Evolutionary conservation across 2,113 vertebrate genomes (phyloP).

Genomic region (Tenrec ecaudatus): DNA sequence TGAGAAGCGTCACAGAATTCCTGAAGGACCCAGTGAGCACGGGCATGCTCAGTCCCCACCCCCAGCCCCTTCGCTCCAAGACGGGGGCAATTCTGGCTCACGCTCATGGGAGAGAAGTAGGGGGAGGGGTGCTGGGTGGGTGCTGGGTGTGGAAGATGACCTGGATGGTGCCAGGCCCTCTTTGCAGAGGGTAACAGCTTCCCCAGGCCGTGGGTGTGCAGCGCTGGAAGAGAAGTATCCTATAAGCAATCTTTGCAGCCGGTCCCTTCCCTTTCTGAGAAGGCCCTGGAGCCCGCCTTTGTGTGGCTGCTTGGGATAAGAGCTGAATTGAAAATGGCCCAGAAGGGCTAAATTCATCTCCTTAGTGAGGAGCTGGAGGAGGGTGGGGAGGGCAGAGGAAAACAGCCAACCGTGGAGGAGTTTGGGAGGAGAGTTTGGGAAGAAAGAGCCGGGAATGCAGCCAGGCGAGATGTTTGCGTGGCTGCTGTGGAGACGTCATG

Average conservation of each 20-base stretch:
- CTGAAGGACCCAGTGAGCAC: neutral
- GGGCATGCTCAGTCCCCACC: accelerated
- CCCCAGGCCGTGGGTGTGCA: neutral
- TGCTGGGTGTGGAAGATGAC: neutral
- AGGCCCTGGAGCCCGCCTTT: neutral
- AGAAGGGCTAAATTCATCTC: slow-evolving; percentile 11
- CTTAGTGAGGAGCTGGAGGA: neutral
- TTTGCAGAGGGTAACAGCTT: neutral
- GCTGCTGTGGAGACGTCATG: neutral
- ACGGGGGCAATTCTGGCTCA: neutral
- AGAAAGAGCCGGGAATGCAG: neutral
- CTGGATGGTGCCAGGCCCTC: neutral
- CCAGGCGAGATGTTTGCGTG: slow-evolving; percentile 28
- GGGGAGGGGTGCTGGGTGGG: neutral
- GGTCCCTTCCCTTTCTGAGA: neutral
- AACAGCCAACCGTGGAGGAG: neutral
- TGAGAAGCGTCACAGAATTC: neutral
- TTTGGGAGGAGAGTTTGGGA: neutral
- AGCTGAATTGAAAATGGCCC: slow-evolving; percentile 38
- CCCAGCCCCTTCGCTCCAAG: accelerated
- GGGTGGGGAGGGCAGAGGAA: neutral
- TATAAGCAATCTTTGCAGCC: neutral
- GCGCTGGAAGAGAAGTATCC: neutral
- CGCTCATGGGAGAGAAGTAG: neutral
- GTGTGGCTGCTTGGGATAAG: slow-evolving; percentile 33